phyloP scores from a whole-genome alignment of 2,888 invertebrate genomes.

The Gryllus longicercus region DNA sequence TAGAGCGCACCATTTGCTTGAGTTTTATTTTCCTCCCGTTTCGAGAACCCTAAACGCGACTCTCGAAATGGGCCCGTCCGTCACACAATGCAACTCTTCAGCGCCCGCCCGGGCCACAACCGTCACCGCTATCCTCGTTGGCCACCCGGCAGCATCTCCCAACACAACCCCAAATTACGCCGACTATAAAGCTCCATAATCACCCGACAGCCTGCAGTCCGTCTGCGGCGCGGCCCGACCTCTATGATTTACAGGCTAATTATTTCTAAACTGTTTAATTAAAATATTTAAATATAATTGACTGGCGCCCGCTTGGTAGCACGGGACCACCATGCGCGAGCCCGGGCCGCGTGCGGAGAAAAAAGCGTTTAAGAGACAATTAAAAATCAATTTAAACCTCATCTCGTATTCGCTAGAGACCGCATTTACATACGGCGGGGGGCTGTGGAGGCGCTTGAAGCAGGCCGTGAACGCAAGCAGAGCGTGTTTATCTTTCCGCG shows the following conservation, averaged over 20 bases:
- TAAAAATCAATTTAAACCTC: conserved; percentile 2
- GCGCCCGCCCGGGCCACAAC: too few relatives aligned
- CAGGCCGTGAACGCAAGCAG: neutral
- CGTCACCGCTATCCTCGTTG: too few relatives aligned
- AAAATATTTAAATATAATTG: conserved; percentile 17
- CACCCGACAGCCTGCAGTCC: neutral
- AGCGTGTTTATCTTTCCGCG: too few relatives aligned
- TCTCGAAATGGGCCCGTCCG: too few relatives aligned
- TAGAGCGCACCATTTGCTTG: too few relatives aligned
- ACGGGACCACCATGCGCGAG: neutral
- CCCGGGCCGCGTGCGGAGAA: neutral
- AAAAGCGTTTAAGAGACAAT: neutral
- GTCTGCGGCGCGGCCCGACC: neutral
- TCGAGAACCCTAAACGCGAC: too few relatives aligned
- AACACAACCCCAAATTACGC: neutral
- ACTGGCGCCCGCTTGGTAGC: neutral
- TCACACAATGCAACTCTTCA: too few relatives aligned
- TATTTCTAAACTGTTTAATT: conserved; percentile 17
- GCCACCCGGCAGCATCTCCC: too few relatives aligned
- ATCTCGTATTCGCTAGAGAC: neutral
- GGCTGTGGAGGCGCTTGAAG: neutral
- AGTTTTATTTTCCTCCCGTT: too few relatives aligned
- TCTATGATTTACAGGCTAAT: neutral
- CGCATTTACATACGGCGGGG: neutral
- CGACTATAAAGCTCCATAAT: neutral